These are phyloP conservation scores for Pedetes capensis DNA, from an alignment of 2,113 vertebrate species.

Conservation along the genomic window DNA sequence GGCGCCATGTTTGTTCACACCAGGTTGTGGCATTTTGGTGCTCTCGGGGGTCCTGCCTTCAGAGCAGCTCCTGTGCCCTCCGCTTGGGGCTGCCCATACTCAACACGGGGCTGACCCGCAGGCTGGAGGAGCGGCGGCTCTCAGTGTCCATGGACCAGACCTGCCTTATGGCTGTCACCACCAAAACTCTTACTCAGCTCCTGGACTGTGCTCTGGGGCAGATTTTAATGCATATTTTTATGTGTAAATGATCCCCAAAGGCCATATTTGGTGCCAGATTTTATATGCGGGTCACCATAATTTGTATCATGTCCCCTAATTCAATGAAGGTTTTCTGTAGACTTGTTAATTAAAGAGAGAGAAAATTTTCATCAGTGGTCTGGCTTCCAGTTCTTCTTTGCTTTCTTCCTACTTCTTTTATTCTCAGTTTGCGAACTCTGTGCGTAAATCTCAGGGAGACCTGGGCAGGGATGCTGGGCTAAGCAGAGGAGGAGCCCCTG, in stretches of 20 bases:
- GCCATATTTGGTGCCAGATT: constrained; percentile 58
- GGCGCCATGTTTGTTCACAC: background rate
- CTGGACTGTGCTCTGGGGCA: background rate
- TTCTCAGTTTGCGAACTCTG: background rate
- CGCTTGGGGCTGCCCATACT: background rate
- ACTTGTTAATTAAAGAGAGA: constrained; percentile 62
- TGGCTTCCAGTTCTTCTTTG: background rate
- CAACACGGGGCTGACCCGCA: background rate
- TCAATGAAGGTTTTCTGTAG: constrained; percentile 59
- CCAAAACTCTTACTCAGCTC: background rate
- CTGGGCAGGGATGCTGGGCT: background rate
- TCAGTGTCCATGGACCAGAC: background rate
- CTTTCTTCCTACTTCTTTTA: background rate
- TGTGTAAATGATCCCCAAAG: constrained; percentile 36
- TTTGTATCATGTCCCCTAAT: constrained; percentile 53
- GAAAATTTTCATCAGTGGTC: background rate
- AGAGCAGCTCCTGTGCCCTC: background rate
- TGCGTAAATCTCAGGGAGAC: background rate
- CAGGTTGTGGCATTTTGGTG: background rate
- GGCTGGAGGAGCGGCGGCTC: background rate
- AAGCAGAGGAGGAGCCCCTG: too few species aligned
- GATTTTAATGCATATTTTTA: constrained; percentile 58
- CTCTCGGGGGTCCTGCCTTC: background rate
- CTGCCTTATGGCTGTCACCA: background rate
- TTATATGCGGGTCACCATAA: constrained; percentile 47